These are phyloP conservation scores for Myotis myotis DNA, from an alignment of 2,797 vertebrate species.

Conservation along the genomic window DNA sequence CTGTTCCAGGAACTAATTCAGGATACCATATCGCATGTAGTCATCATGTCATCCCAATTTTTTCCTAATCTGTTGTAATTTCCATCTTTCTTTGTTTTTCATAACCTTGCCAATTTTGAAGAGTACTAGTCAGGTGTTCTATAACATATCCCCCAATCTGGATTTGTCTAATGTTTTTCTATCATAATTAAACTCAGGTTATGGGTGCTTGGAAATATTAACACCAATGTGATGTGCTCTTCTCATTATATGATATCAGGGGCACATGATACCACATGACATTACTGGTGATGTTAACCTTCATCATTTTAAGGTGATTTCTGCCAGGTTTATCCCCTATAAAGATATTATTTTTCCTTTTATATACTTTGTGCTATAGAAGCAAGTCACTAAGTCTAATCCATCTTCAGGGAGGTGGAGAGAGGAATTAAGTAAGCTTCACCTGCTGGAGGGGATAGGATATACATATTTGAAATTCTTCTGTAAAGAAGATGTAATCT, in stretches of 20 bases:
- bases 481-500: not conserved
- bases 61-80: not conserved
- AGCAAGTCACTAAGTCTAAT: slow-evolving; percentile 6
- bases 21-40: not conserved
- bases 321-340: not conserved
- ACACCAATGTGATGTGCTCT: not conserved
- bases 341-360: not conserved
- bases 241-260: not conserved
- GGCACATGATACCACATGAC: not conserved
- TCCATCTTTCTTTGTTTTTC: not conserved
- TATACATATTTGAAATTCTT: not conserved
- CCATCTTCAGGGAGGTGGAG: not conserved
- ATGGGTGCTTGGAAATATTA: not conserved
- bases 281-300: not conserved
- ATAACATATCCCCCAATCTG: not conserved
- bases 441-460: not conserved
- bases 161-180: not conserved
- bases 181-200: not conserved
- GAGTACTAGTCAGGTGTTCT: not conserved
- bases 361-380: not conserved
- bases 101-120: not conserved
- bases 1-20: not conserved
- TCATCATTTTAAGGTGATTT: not conserved
- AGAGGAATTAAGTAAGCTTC: not conserved
- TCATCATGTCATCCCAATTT: not conserved